Evolutionary conservation across 35 echinoderm and acorn worm species (phyloP).

Genomic region (Ophiothrix spiculata): DNA sequence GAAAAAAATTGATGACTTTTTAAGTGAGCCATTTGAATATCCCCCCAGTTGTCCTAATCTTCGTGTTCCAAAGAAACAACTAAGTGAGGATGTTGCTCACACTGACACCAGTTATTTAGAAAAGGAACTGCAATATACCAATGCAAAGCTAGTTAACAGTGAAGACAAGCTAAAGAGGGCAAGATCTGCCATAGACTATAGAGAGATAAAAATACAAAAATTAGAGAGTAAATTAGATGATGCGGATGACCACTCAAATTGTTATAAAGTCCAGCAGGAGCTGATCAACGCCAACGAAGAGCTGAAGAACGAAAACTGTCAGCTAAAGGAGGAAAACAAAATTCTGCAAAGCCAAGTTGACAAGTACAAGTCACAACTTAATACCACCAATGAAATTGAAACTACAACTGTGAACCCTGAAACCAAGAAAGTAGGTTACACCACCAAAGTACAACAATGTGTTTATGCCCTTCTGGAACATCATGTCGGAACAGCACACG

Average conservation of each 20-base stretch:
- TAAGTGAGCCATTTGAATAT: neutral
- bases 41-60: neutral
- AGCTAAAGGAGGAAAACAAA: neutral
- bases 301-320: neutral
- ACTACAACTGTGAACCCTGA: neutral
- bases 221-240: neutral
- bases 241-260: neutral
- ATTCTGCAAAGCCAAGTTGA: no score
- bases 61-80: neutral
- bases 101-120: neutral
- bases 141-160: neutral
- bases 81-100: neutral
- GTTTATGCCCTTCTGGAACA: neutral
- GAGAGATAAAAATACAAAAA: neutral
- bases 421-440: neutral
- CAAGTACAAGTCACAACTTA: neutral
- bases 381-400: neutral
- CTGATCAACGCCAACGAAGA: no score
- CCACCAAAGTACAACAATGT: neutral
- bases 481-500: neutral
- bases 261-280: neutral
- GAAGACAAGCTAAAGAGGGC: neutral
- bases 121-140: neutral
- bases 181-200: neutral
- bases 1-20: neutral